Conservation (phyloP, 2,888 invertebrate species). For the Drosophila leonis region DNA sequence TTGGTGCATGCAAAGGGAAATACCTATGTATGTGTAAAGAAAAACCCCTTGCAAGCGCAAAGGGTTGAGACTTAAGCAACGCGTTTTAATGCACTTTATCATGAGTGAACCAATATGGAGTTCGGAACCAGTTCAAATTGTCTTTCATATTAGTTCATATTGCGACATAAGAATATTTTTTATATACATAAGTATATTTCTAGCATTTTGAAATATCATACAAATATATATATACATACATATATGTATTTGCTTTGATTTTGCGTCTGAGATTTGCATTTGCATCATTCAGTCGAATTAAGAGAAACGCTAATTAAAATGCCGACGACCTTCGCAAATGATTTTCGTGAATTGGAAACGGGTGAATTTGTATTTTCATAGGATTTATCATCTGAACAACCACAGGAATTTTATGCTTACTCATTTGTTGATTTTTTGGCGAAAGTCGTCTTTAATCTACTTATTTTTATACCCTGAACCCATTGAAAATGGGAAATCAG, state of each 20-base stretch:
- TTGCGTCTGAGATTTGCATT: slow-evolving; percentile 33
- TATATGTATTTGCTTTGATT: slow-evolving; percentile 42
- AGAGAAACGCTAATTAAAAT: slow-evolving; percentile 32
- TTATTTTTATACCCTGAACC: no score
- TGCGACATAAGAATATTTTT: background rate
- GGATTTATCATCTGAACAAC: slow-evolving; percentile 9
- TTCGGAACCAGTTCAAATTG: slow-evolving; percentile 55
- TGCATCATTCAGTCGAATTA: slow-evolving; percentile 13
- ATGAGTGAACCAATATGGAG: background rate
- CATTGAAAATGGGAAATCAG: no score
- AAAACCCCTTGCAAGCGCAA: background rate
- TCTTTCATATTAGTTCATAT: slow-evolving; percentile 8
- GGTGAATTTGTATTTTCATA: slow-evolving; percentile 18
- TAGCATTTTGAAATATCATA: background rate
- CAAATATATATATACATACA: background rate
- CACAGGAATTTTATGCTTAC: slow-evolving; percentile 29
- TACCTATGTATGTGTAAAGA: background rate
- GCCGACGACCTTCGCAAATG: slow-evolving; percentile 39
- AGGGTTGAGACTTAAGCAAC: background rate
- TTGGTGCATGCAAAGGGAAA: slow-evolving; percentile 13
- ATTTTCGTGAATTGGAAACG: slow-evolving; percentile 32
- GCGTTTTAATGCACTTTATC: slow-evolving; percentile 11
- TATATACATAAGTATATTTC: background rate
- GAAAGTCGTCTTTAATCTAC: background rate
- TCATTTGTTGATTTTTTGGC: slow-evolving; percentile 27